Evolutionary conservation across 2,888 invertebrate genomes (phyloP).

Genomic region (Diarsia rubi): DNA sequence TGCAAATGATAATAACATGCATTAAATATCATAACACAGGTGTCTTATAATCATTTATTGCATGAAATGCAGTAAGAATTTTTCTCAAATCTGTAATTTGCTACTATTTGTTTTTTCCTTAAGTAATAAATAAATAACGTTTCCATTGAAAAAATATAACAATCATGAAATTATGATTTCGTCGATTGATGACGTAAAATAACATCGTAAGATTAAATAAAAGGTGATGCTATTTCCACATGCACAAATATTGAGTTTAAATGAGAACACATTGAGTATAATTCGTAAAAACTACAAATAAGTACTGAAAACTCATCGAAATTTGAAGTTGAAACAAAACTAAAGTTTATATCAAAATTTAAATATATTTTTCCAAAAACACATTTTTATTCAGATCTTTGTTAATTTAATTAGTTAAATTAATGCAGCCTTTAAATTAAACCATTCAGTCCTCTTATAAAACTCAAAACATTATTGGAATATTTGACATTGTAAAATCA

Average conservation of each 20-base stretch:
- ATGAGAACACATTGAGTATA: not conserved
- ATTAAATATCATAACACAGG: conserved; percentile 1
- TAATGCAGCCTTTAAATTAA: not conserved
- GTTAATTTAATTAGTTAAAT: not conserved
- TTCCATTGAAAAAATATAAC: conserved; percentile 14
- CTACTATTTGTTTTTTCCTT: too few species aligned
- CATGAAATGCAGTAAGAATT: not conserved
- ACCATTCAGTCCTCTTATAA: not conserved
- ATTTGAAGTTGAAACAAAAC: not conserved
- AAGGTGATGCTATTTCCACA: not conserved
- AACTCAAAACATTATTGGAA: not conserved
- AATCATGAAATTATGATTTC: not conserved
- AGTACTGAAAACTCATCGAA: not conserved
- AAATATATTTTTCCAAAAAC: not conserved
- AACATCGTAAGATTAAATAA: not conserved
- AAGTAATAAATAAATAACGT: too few species aligned
- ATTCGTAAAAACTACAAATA: not conserved
- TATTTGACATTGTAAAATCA: too few species aligned
- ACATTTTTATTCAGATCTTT: not conserved
- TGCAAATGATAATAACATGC: not conserved
- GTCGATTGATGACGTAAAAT: not conserved
- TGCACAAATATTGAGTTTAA: not conserved
- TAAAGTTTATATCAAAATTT: not conserved
- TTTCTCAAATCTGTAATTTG: too few species aligned
- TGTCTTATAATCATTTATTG: conserved; percentile 1